Evolutionary conservation across 2,888 invertebrate species (phyloP).

Genomic region (Lysandra bellargus): DNA sequence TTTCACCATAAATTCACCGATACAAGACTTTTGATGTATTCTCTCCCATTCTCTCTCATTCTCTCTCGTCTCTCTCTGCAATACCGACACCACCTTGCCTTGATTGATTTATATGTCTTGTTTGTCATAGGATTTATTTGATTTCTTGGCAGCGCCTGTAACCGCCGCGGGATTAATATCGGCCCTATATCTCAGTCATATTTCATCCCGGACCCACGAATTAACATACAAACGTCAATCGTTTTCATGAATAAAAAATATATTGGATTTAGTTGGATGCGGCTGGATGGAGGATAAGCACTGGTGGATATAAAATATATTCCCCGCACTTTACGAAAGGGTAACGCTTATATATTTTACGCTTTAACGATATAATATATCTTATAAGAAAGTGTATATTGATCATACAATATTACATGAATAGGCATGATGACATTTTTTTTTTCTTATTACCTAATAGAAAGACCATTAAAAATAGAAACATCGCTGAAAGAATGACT

Average conservation of each 20-base stretch:
- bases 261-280: slow-evolving; percentile 79
- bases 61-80: slow-evolving; percentile 52
- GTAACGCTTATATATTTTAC: not conserved
- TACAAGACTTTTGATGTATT: slow-evolving; percentile 64
- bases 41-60: slow-evolving; percentile 48
- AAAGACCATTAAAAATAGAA: no score
- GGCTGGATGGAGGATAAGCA: slow-evolving; percentile 53
- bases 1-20: slow-evolving; percentile 72
- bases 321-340: slow-evolving; percentile 35
- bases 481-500: no score
- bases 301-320: slow-evolving; percentile 64
- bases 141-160: slow-evolving; percentile 76
- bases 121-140: slow-evolving; percentile 82
- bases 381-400: not conserved
- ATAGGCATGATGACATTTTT: no score
- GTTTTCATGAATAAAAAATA: slow-evolving; percentile 80
- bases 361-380: not conserved
- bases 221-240: slow-evolving; percentile 81
- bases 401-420: no score
- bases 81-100: slow-evolving; percentile 74
- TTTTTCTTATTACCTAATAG: no score
- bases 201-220: slow-evolving; percentile 78
- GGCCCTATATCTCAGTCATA: slow-evolving; percentile 75
- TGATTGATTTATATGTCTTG: slow-evolving; percentile 82
- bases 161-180: slow-evolving; percentile 77